A percentile compares a stretch with the other conserved stretches of the same genome.
phyloP scores from a whole-genome alignment of 2,113 vertebrate genomes.

The Poeciliopsis turrubarensis region DNA sequence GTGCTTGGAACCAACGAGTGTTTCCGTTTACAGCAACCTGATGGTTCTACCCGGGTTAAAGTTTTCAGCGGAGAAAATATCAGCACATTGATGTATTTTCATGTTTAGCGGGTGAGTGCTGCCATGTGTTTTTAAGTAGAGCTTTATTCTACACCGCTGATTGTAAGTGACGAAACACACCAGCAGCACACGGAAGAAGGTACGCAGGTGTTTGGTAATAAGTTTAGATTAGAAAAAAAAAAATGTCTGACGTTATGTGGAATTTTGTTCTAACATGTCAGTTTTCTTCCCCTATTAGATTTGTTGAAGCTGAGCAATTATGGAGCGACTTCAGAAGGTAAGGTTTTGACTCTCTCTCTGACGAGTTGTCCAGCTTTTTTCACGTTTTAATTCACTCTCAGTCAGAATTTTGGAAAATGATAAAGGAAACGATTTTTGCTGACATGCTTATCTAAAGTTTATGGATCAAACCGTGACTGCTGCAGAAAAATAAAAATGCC shows the following conservation, averaged over 20 bases:
- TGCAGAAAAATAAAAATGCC: no score
- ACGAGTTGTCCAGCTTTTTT: background rate
- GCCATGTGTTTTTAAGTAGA: no score
- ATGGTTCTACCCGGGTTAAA: background rate
- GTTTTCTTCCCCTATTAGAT: background rate
- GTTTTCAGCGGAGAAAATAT: background rate
- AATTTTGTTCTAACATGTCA: background rate
- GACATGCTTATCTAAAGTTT: background rate
- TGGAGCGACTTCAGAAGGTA: slow-evolving; percentile 38
- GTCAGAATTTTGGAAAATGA: background rate
- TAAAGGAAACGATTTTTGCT: background rate
- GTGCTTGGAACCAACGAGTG: slow-evolving; percentile 13
- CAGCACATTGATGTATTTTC: background rate
- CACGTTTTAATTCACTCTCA: background rate
- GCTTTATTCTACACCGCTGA: no score
- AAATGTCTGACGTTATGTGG: background rate
- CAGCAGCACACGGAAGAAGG: background rate
- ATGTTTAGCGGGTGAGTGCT: no score
- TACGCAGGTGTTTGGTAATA: background rate
- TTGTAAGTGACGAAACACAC: background rate
- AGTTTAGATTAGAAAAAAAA: background rate
- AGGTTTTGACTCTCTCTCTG: background rate
- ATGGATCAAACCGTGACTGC: no score
- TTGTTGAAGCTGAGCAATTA: slow-evolving; percentile 10
- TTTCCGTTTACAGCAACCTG: slow-evolving; percentile 24